phyloP scores from a whole-genome alignment of 2,797 vertebrate species.

The Rallus crepitans region DNA sequence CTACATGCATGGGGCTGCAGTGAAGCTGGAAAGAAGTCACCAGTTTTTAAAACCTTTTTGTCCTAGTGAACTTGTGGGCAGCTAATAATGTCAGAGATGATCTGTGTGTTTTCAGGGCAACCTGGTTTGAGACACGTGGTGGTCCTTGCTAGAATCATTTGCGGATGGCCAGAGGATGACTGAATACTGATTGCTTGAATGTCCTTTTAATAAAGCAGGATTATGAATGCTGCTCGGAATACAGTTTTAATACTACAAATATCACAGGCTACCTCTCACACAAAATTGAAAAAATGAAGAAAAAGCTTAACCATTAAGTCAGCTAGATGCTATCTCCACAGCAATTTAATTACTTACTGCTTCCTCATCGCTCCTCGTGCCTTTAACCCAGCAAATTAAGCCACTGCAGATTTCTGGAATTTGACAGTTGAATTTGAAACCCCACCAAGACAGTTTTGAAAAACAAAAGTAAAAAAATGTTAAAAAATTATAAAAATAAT shows the following conservation, averaged over 20 bases:
- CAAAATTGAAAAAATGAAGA: background rate
- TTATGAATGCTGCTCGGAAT: background rate
- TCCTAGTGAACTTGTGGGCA: background rate
- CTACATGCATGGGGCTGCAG: accelerated
- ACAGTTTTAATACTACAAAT: background rate
- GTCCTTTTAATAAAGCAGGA: background rate
- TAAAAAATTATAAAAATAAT: background rate
- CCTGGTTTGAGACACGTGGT: background rate
- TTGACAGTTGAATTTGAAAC: conserved; percentile 18
- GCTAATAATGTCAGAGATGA: background rate
- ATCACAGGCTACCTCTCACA: background rate
- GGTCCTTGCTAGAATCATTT: background rate
- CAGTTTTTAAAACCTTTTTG: background rate
- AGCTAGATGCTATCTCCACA: conserved; percentile 12
- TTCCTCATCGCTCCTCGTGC: conserved; percentile 1
- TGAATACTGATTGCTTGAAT: background rate
- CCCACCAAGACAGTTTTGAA: background rate
- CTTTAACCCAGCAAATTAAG: conserved; percentile 3
- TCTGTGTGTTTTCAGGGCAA: background rate
- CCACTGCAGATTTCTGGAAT: background rate
- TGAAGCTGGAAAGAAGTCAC: background rate
- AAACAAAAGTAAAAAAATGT: background rate
- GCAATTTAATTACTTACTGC: conserved; percentile 44
- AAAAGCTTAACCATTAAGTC: conserved; percentile 3
- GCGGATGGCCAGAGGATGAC: background rate